Base-by-base conservation (phyloP, 2,797 vertebrate species). In the Cottoperca gobio region DNA sequence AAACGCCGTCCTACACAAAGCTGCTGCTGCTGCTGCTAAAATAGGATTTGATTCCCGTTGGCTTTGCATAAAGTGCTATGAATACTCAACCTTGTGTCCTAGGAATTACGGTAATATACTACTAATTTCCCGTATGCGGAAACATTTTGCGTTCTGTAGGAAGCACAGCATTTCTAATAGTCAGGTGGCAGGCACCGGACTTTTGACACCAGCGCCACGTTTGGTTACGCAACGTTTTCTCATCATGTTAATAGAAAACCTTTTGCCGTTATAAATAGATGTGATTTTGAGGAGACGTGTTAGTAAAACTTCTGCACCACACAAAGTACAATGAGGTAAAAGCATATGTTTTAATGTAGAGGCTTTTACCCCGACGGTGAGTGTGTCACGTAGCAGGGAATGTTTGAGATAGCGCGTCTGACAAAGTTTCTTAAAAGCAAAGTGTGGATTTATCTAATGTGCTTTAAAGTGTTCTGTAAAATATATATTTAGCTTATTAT, bases 21-120 rank as follows among this genome's bases (percentile, higher is more conserved):
- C 66, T 28, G 35, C 55, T 33, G 35, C 55, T 33, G 31, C 31
- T 2, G 61, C 63, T 82, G 82, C n/a, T n/a, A 82, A 90, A 84
- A 88, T 83, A 85, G 78, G 21, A 33, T 65, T 66, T 59, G 3
- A 58, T 57, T 60, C 31, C 2, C 2, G 33, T 73, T 57, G 64
- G 54, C 24, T 85, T 78, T 79, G 79, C 75, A 78, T 84, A 48
- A 73, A 73, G 55, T 60, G 33, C 57, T 64, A 63, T 33, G 60
- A 78, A 79, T 49, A 76, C 70, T 65, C 70, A 55, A 52, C 31
- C 45, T 26, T 14, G 48, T 52, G 62, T 78, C 71, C 57, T 49
- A 58, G 48, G 54, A 67, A 64, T 67, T 45, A 55, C 21, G 5
- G 66, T 62, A 37, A 4, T 42, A 23, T 39, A 12, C 42, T 42